Evolutionary conservation across 1,140 invertebrate genomes (phyloP), one percentile per base, ranked within the genome.

Genomic region (Rhopalosiphum maidis): DNA sequence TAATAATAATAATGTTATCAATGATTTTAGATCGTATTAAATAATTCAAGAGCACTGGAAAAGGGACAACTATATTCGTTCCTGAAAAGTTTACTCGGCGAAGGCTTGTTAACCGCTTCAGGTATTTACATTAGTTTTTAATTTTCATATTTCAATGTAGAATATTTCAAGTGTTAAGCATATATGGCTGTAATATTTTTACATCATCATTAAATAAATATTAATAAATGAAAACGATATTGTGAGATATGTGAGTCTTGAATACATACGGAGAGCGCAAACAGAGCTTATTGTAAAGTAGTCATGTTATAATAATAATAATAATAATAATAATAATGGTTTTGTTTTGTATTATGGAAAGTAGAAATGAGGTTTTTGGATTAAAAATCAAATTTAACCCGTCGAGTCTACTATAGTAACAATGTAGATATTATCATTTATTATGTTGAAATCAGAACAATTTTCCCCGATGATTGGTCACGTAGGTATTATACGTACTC

Each of bases 21-120:
- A 87, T 48, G 43, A 60, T 94, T 94, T 82, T 87, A 94, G 94
- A 94, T 94, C 9, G 94, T 94, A 35, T 91, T 94, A 25, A 94
- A 94, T 83, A 94, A 91, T 88, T 94, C 93, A 0, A 94, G 94
- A 87, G 90, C 93, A 18, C 41, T 94, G 41, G 94, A 93, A n/a
- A 94, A 94, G 86, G 94, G 82, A 41, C 83, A 89, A 25, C 37
- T 93, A 15, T 94, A 94, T 68, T 77, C 82, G 35, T 94, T 94
- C 83, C 93, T 94, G 77, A 93, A 90, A 55, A 94, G 94, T 89
- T 90, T 93, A 8, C 93, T 94, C 2, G 94, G 94, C 23, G 93
- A 94, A 48, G 94, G 94, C 23, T 54, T 94, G 41, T 94, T 94
- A 48, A 93, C 94, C 0, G 94, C 94, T 91, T 90, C 94, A 82